phyloP scores from a whole-genome alignment of 1,140 invertebrate genomes.

The Aphelenchoides avenae region DNA sequence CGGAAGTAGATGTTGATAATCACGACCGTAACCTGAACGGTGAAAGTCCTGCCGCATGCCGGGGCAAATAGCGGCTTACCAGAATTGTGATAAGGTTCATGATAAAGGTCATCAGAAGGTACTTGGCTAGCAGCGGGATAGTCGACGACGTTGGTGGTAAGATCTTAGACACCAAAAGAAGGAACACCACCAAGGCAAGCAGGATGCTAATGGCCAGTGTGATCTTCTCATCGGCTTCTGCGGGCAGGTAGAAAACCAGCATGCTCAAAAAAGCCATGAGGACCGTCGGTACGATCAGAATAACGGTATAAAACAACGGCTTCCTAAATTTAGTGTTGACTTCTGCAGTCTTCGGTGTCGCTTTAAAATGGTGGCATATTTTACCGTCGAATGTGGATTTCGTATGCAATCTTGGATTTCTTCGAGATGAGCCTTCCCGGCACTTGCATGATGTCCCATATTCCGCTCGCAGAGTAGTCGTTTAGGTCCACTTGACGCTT shows the following conservation, averaged over 20 bases:
- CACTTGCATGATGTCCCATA: constrained; percentile 97
- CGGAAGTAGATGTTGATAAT: constrained; percentile 99
- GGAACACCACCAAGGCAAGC: constrained; percentile 95
- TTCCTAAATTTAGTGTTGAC: constrained; percentile 6
- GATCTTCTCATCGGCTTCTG: constrained; percentile 73
- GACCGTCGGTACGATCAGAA: constrained; percentile 22
- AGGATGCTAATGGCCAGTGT: constrained; percentile 96
- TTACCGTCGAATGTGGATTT: constrained; percentile 52
- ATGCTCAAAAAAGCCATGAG: constrained; percentile 93
- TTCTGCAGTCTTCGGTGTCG: background rate
- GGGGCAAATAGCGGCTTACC: constrained; percentile 74
- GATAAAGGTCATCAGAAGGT: constrained; percentile 95
- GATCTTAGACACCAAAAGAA: constrained; percentile 94
- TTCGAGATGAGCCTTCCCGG: constrained; percentile 70
- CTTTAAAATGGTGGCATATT: background rate
- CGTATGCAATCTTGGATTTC: constrained; percentile 52
- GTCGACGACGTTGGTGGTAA: constrained; percentile 90
- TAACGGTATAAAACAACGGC: constrained; percentile 15
- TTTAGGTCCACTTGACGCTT: constrained; percentile 75
- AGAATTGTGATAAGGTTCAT: constrained; percentile 96
- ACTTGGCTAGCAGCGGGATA: constrained; percentile 91
- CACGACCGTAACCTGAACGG: constrained; percentile 75
- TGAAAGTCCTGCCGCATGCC: constrained; percentile 7
- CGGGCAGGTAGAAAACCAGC: constrained; percentile 91
- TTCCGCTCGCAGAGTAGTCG: constrained; percentile 84